Conservation (phyloP, 2,113 vertebrate genomes). For the Oostethus manadensis region DNA sequence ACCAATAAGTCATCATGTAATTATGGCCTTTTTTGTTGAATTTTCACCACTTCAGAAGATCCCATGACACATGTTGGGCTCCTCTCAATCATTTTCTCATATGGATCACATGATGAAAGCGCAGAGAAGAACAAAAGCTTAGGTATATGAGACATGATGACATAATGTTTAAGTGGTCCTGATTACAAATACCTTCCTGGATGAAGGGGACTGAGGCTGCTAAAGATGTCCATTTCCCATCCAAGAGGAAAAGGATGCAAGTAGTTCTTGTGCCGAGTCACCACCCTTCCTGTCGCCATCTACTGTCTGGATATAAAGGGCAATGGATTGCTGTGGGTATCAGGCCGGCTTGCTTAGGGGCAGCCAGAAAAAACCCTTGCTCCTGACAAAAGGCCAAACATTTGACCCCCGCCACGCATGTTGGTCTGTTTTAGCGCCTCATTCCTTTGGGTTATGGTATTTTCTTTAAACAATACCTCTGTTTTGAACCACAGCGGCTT, state of each 20-base stretch:
- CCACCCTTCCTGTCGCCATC: conserved; percentile 66
- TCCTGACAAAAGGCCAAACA: conserved; percentile 47
- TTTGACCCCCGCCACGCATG: conserved; percentile 49
- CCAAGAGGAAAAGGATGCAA: conserved; percentile 47
- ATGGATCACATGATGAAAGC: conserved; percentile 30
- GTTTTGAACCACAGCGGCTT: conserved; percentile 9
- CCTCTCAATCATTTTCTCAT: conserved; percentile 10
- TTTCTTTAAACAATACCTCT: conserved; percentile 25
- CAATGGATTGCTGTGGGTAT: conserved; percentile 26
- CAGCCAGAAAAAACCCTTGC: conserved; percentile 23
- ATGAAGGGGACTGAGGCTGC: conserved; percentile 20
- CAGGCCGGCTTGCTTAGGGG: conserved; percentile 11
- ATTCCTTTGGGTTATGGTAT: conserved; percentile 34
- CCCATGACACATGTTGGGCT: conserved; percentile 41
- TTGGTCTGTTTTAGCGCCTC: conserved; percentile 25
- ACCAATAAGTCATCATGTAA: conserved; percentile 22
- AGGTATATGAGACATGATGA: conserved; percentile 3
- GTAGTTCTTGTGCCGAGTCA: conserved; percentile 41
- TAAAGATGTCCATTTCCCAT: conserved; percentile 38
- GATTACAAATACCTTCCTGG: conserved; percentile 29
- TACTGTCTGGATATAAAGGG: conserved; percentile 41
- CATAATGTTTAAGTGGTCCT: not conserved
- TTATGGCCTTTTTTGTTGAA: not conserved
- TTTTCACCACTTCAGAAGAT: conserved; percentile 22
- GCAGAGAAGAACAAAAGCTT: not conserved